Percentiles rank a stretch among this genome's conserved stretches.
phyloP scores from a whole-genome alignment of 2,797 vertebrate genomes.

The Ispidina lecontei region DNA sequence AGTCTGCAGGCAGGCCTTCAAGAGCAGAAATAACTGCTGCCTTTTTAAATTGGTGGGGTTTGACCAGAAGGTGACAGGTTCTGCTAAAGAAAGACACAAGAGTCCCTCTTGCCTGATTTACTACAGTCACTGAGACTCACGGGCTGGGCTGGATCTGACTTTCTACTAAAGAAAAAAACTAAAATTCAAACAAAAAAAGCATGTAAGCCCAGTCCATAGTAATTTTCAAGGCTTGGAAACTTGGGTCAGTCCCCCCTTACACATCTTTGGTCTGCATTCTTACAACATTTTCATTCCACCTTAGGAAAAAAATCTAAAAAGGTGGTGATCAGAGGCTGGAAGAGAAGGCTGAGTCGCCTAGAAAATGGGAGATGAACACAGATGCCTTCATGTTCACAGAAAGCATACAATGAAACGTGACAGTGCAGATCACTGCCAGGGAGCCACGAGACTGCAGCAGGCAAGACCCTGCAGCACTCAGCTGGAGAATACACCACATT shows the following conservation, averaged over 20 bases:
- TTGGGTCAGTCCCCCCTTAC: not conserved
- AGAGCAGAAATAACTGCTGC: not conserved
- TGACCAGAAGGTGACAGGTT: not conserved
- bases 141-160: not conserved
- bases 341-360: not conserved
- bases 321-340: not conserved
- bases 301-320: not conserved
- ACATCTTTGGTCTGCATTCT: not conserved
- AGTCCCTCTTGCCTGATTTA: not conserved
- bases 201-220: not conserved
- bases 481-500: accelerated
- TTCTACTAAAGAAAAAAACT: not conserved
- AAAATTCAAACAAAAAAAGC: not conserved
- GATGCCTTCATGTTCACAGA: not conserved
- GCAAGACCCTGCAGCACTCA: not conserved
- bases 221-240: not conserved
- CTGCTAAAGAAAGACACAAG: not conserved
- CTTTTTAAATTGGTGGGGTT: not conserved
- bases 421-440: not conserved
- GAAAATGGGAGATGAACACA: not conserved
- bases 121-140: not conserved
- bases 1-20: not conserved
- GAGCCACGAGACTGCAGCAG: not conserved
- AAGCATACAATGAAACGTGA: not conserved
- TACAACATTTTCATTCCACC: not conserved